Evolutionary conservation across 1,140 invertebrate species (phyloP).

Genomic region (Hestina assimilis): DNA sequence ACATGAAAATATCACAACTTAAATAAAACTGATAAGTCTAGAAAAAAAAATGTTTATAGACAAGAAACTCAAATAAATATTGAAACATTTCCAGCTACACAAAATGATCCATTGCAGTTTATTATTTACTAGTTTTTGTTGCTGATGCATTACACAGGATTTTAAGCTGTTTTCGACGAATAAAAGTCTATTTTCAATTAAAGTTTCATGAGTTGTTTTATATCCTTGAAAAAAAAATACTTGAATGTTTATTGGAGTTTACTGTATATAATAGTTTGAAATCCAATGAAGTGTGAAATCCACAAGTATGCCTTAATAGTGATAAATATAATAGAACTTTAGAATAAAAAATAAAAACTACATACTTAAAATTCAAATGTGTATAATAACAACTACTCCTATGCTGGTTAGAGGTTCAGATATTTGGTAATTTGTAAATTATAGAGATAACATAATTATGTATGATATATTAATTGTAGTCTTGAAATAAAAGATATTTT

Average conservation of each 20-base stretch:
- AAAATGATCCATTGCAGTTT: background rate
- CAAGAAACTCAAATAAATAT: too few relatives aligned
- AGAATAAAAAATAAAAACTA: constrained; percentile 12
- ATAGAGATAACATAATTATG: constrained; percentile 18
- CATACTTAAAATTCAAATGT: constrained; percentile 14
- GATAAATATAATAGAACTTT: constrained; percentile 23
- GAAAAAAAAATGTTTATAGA: too few relatives aligned
- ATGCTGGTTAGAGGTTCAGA: constrained; percentile 74
- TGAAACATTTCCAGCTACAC: background rate
- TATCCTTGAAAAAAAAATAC: too few relatives aligned
- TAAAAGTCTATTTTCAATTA: too few relatives aligned
- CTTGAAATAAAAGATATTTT: background rate
- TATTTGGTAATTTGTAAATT: constrained; percentile 64
- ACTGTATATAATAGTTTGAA: too few relatives aligned
- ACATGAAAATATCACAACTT: background rate
- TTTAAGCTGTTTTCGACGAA: too few relatives aligned
- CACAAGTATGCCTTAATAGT: constrained; percentile 57
- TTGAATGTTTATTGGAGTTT: too few relatives aligned
- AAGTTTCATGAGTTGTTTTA: too few relatives aligned
- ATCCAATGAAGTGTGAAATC: too few relatives aligned
- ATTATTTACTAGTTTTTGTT: too few relatives aligned
- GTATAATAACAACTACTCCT: constrained; percentile 27
- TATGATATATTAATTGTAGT: background rate
- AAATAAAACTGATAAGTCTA: background rate
- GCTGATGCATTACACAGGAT: too few relatives aligned